phyloP scores from a whole-genome alignment of 2,888 invertebrate genomes.

The Cepaea hortensis region DNA sequence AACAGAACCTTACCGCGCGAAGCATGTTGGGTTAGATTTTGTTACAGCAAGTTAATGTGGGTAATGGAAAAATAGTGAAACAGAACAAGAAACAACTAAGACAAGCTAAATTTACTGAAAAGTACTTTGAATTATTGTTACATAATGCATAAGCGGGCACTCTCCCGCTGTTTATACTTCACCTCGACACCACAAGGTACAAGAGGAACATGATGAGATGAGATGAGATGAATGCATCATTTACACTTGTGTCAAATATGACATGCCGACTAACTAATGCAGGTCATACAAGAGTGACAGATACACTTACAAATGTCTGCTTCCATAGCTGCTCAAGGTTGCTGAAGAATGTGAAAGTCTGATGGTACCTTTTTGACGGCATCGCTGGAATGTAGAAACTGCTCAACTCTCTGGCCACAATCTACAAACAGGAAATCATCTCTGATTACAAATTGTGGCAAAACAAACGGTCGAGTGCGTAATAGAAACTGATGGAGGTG shows the following conservation, averaged over 20 bases:
- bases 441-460: neutral
- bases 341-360: slow-evolving; percentile 26
- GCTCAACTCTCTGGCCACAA: slow-evolving; percentile 37
- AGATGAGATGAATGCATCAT: no score
- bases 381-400: slow-evolving; percentile 34
- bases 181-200: no score
- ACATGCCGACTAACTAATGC: neutral
- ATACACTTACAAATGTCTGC: slow-evolving; percentile 39
- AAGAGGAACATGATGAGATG: no score
- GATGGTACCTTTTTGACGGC: slow-evolving; percentile 26
- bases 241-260: no score
- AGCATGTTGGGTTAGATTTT: no score
- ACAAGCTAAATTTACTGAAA: neutral
- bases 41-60: no score
- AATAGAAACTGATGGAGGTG: no score
- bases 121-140: neutral
- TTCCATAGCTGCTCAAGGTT: slow-evolving; percentile 44
- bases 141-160: no score
- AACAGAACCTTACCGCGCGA: no score
- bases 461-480: no score
- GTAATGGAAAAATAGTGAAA: no score
- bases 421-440: neutral
- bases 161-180: no score
- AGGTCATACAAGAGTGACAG: neutral
- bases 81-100: neutral